Evolutionary conservation across 2,888 invertebrate species (phyloP), one percentile per base, ranked within the genome.

Genomic region (Flabesymbios commensalis): DNA sequence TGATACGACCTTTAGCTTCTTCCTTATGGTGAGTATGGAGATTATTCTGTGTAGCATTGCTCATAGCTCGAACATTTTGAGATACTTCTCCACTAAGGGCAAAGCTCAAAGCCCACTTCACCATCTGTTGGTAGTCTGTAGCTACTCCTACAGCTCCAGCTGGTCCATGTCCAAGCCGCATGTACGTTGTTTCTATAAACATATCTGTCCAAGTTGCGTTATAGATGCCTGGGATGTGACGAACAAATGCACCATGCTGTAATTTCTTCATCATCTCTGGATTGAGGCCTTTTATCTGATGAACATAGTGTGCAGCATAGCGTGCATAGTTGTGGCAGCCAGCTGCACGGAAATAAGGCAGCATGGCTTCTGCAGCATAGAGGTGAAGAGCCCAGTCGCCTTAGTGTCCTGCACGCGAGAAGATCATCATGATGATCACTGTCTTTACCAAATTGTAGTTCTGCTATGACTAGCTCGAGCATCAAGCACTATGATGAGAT

Each of bases 401-500:
- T 31, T 49, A 28, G 31, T 49, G 31, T 31, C 49, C 49, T 29
- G 49, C 49, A 49, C 49, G 49, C 10, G 28, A 49, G 36, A 53
- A 36, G 32, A 19, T 53, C 33, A 32, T 53, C 33, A 53, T 53
- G 10, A 53, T 53, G 32, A 36, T 53, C 33, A 53, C 24, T 7
- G 53, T 32, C 24, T 53, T 53, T 19, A 53, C 36, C 10, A 53
- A 7, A 22, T 53, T 53, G 53, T 45, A 45, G 42, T 56, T 10
- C 28, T 42, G 54, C 51, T 28, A 41, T n/a, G 39, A 28, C 54
- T 54, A 19, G 42, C 56, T 24, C 45, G 42, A 42, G 10, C 26
- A 2, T 31, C 56, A 7, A 56, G 56, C 45, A 42, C 56, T 43
- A 45, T 32, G 31, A 56, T 56, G 45, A 56, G 56, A 45, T 29